Base-by-base conservation (phyloP, 2,888 invertebrate genomes). In the Galerucella pusilla region DNA sequence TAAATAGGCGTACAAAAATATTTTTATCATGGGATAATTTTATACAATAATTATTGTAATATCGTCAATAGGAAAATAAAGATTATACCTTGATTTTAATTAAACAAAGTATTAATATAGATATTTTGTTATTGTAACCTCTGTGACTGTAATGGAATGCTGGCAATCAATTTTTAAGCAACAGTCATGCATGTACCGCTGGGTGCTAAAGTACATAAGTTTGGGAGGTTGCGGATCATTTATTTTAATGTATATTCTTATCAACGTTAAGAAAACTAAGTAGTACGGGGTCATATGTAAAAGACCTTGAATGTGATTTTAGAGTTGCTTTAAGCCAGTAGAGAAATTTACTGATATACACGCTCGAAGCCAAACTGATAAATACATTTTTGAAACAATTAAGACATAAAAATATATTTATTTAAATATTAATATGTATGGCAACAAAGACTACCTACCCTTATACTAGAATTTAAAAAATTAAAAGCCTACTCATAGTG, bases 141-240 rank as follows among this genome's bases (percentile, higher is more conserved):
- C 35, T 66, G 65, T 65, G 66, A 66, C 59, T 59, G 45, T 46
- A 54, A 46, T 46, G 66, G 66, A 65, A 72, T 72, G 65, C 60
- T 14, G 11, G n/a, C 65, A 72, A 72, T 72, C 59, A 16, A 54
- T 52, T 35, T 63, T 52, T 63, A 42, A 70, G 70, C 70, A 70
- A 70, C 49, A 59, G 49, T 63, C 70, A 70, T 70, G 63, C 63
- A 70, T 54, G 70, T 20, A 42, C 52, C n/a, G 42, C 49, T 25
- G 70, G 52, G 61, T 65, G 66, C 25, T 46, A 57, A 71, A 65
- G 64, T 49, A 69, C 69, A 70, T 49, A 73, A 68, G 52, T 74
- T 64, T 59, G 61, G 74, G 74, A 74, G 63, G 74, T 70, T 74
- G 54, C 59, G 66, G 70, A 70, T 74, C 70, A 74, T 54, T 74